Evolutionary conservation across 2,113 vertebrate genomes (phyloP), one percentile per base, ranked within the genome.

Genomic region (Dryoscopus gambensis): DNA sequence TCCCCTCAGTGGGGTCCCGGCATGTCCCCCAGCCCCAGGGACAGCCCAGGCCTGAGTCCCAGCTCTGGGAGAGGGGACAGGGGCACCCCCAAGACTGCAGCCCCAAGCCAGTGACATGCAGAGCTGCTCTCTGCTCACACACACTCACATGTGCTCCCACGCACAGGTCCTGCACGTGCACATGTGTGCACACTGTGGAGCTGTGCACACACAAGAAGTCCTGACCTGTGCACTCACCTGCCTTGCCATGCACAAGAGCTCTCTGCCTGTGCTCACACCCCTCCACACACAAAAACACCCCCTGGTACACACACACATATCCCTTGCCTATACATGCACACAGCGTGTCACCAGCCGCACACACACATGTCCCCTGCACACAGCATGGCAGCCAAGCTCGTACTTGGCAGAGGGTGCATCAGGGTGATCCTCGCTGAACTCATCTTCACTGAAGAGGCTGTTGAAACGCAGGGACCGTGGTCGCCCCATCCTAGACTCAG

Each of bases 401-500:
- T 90, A 95, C 94, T 25, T 37, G 78, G 31, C 30, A 5, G 44
- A 44, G 31, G 35, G 5, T 31, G 44, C 71, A 16, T 13, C 53
- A 1, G 39, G 33, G 28, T 70, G 44, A 8, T 93, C 94, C 37
- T 95, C 87, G 1, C 59, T 1, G 3, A 87, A 84, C 55, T 95
- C 93, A 7, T 95, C 94, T 20, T 95, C 90, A 13, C 94, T 95
- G 94, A 64, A 93, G 67, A 95, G 90, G 62, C 94, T 95, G 87
- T 27, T 87, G 87, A 14, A 7, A 5, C 50, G 78, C 67, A 17
- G 35, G 6, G 78, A 75, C 22, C 56, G 50, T 1, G 35, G 62
- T 11, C 17, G 24, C 22, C 50, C 39, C 22, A 5, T 30, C 64
- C 31, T 14, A 5, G 56, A 46, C 68, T 84, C 94, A 7, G 78